Evolutionary conservation across 2,797 vertebrate species (phyloP).

Genomic region (Toxotes lorentzi): DNA sequence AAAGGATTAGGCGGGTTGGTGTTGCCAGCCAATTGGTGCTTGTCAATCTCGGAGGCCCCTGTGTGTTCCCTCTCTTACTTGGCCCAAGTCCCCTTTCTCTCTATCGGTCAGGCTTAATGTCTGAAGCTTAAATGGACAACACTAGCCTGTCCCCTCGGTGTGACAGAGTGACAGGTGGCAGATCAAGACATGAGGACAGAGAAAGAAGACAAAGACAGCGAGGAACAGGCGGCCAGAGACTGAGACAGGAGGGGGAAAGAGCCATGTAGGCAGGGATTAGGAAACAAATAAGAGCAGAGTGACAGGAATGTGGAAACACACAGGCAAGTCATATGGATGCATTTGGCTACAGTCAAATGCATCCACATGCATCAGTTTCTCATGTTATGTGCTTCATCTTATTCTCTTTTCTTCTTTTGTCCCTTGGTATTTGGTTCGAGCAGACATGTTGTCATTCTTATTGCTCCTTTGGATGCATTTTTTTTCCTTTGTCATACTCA

Average conservation of each 20-base stretch:
- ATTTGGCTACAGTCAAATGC: constrained; percentile 58
- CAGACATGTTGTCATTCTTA: neutral
- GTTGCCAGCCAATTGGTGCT: constrained; percentile 86
- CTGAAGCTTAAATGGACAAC: constrained; percentile 78
- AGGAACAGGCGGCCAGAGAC: constrained; percentile 64
- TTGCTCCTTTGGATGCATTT: neutral
- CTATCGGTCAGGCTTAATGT: constrained; percentile 76
- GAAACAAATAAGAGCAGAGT: constrained; percentile 76
- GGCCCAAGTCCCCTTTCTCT: constrained; percentile 65
- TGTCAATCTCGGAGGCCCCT: constrained; percentile 84
- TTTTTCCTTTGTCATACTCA: neutral
- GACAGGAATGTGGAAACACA: constrained; percentile 76
- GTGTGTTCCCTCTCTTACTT: constrained; percentile 58
- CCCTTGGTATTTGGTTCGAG: constrained; percentile 10
- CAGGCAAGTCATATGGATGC: constrained; percentile 51
- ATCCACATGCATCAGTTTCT: constrained; percentile 1
- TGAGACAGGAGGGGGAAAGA: constrained; percentile 63
- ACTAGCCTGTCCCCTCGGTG: constrained; percentile 73
- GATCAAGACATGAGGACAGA: constrained; percentile 74
- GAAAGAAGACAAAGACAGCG: constrained; percentile 70
- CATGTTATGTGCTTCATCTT: constrained; percentile 7
- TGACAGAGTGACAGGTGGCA: constrained; percentile 80
- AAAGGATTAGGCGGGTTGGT: constrained; percentile 84
- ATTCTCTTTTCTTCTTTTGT: neutral
- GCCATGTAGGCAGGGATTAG: constrained; percentile 74